Conservation (phyloP, 2,888 invertebrate genomes). For the Conus canariensis region DNA sequence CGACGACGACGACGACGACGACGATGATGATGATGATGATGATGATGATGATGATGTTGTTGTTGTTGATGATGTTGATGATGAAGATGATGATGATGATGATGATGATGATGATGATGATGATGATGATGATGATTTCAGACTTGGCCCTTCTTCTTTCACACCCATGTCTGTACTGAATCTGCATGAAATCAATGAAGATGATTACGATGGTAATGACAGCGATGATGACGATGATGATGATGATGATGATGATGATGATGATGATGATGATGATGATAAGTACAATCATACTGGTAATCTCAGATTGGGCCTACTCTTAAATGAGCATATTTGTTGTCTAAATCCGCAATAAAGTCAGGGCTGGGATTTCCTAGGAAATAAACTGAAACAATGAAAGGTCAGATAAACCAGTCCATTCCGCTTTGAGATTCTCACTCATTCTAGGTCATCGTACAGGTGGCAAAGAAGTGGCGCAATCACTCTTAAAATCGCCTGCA, state of each 20-base stretch:
- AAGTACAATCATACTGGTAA: too few relatives aligned
- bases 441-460: too few relatives aligned
- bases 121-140: not conserved
- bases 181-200: not conserved
- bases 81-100: not conserved
- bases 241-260: not conserved
- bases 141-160: not conserved
- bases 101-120: not conserved
- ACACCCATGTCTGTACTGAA: not conserved
- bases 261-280: too few relatives aligned
- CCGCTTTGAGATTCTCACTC: too few relatives aligned
- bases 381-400: too few relatives aligned
- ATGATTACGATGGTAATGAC: not conserved
- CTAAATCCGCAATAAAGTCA: too few relatives aligned
- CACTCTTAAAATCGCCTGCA: too few relatives aligned
- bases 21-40: not conserved
- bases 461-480: too few relatives aligned
- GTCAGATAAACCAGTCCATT: too few relatives aligned
- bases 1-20: not conserved
- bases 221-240: not conserved
- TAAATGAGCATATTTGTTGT: too few relatives aligned
- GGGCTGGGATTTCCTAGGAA: too few relatives aligned
- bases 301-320: too few relatives aligned
- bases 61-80: not conserved
- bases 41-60: not conserved